A percentile compares a stretch with the other conserved stretches of the same genome.
phyloP scores from a whole-genome alignment of 2,797 vertebrate genomes.

The Neomorphus geoffroyi region DNA sequence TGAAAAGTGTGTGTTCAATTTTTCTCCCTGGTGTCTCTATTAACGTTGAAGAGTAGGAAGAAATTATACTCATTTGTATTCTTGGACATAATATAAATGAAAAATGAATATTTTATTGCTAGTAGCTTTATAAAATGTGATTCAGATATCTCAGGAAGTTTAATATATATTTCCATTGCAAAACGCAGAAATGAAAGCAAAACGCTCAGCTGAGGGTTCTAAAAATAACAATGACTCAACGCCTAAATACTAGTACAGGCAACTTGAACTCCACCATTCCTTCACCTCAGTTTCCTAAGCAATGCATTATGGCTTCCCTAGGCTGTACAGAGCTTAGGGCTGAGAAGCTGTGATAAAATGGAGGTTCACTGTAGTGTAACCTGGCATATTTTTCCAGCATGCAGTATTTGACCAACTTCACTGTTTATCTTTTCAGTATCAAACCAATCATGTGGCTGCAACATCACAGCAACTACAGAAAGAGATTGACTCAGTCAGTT shows the following conservation, averaged over 20 bases:
- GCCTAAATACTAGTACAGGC: neutral
- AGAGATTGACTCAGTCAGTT: neutral
- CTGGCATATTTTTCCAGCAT: neutral
- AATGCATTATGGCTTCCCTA: neutral
- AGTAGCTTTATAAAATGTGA: too few relatives aligned
- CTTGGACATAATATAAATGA: conserved; percentile 27
- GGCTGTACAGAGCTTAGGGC: neutral
- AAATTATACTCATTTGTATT: conserved; percentile 45
- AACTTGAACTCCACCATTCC: neutral
- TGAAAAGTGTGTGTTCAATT: conserved; percentile 11
- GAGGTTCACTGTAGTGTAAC: neutral
- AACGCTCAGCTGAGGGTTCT: neutral
- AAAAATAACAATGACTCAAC: neutral
- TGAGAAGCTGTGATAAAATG: neutral
- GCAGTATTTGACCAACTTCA: neutral
- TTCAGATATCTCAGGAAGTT: neutral
- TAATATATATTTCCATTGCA: neutral
- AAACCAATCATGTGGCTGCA: neutral
- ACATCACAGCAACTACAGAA: neutral
- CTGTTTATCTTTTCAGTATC: neutral
- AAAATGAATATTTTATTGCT: conserved; percentile 38
- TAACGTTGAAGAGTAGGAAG: conserved; percentile 8
- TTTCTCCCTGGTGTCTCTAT: conserved; percentile 15
- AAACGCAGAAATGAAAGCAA: neutral
- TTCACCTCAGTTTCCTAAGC: neutral